A percentile compares a stretch with the other conserved stretches of the same genome.
phyloP scores from a whole-genome alignment of 2,888 invertebrate genomes.

The Plagodis dolabraria region DNA sequence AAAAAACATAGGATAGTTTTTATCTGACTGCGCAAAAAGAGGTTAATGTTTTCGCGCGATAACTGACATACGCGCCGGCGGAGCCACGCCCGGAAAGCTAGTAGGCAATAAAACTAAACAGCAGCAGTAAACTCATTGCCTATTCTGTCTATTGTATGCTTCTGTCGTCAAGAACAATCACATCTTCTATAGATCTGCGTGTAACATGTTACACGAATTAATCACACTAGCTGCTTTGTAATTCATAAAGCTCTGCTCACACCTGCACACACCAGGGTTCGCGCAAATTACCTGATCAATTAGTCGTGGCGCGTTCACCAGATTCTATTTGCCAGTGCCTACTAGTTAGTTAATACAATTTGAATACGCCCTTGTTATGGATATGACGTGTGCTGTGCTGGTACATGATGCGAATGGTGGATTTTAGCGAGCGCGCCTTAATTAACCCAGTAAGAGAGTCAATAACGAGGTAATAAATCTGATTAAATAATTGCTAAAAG shows the following conservation, averaged over 20 bases:
- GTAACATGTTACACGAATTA: constrained; percentile 30
- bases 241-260: constrained; percentile 58
- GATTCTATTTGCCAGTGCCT: constrained; percentile 50
- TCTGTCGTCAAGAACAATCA: not conserved
- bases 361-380: constrained; percentile 48
- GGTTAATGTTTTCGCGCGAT: too few relatives aligned
- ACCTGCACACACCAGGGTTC: constrained; percentile 47
- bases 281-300: constrained; percentile 67
- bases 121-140: too few relatives aligned
- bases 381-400: constrained; percentile 30
- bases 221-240: constrained; percentile 45
- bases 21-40: too few relatives aligned
- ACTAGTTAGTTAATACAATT: constrained; percentile 56
- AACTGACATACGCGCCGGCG: too few relatives aligned
- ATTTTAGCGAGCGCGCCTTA: constrained; percentile 9
- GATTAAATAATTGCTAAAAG: not conserved
- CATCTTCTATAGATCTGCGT: constrained; percentile 27
- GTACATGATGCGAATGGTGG: constrained; percentile 32
- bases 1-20: too few relatives aligned
- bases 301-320: constrained; percentile 61
- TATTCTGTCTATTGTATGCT: too few relatives aligned
- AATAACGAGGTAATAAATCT: not conserved
- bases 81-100: too few relatives aligned
- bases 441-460: constrained; percentile 2
- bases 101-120: too few relatives aligned